Evolutionary conservation across 2,888 invertebrate genomes (phyloP).

Genomic region (Protodeltote pygarga): DNA sequence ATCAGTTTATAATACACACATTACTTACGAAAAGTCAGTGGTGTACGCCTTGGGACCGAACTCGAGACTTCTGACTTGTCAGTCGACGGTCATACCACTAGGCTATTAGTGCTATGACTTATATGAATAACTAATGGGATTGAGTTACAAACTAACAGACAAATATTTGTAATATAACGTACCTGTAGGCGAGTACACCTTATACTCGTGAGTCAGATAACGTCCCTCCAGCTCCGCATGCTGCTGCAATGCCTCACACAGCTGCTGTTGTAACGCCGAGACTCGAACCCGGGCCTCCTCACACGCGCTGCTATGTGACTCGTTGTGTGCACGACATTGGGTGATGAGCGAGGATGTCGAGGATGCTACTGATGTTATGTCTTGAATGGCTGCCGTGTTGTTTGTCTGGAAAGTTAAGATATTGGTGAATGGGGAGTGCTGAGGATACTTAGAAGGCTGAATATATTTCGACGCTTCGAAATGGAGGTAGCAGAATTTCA

Average conservation of each 20-base stretch:
- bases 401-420: constrained; percentile 40
- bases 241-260: constrained; percentile 32
- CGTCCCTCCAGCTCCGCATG: constrained; percentile 60
- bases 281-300: constrained; percentile 17
- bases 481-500: too few relatives aligned
- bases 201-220: constrained; percentile 68
- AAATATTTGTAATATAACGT: constrained; percentile 18
- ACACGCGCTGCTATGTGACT: not conserved
- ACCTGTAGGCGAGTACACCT: constrained; percentile 77
- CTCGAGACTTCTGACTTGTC: too few relatives aligned
- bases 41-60: too few relatives aligned
- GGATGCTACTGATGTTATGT: constrained; percentile 25
- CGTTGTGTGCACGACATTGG: not conserved
- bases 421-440: not conserved
- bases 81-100: too few relatives aligned
- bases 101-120: too few relatives aligned
- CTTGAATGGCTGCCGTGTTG: constrained; percentile 30
- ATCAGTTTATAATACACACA: too few relatives aligned
- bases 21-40: too few relatives aligned
- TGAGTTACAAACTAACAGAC: too few relatives aligned
- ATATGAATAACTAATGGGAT: too few relatives aligned
- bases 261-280: constrained; percentile 5
- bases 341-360: constrained; percentile 17
- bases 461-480: too few relatives aligned
- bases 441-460: too few relatives aligned